A percentile compares a stretch with the other conserved stretches of the same genome.
Conservation (phyloP, 2,888 invertebrate genomes). For the Sphaerophoria taeniata region DNA sequence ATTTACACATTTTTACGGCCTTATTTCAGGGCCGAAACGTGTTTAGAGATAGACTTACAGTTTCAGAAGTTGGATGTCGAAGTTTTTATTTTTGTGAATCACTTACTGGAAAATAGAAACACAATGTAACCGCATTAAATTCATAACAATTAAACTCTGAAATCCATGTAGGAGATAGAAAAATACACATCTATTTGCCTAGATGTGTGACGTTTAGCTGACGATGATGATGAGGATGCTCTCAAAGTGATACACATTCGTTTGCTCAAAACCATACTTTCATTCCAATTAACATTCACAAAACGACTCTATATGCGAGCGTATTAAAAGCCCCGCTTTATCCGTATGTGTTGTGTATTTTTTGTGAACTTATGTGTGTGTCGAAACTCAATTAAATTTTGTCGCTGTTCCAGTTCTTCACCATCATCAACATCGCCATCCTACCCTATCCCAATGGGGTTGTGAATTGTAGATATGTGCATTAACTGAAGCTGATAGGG, state of each 20-base stretch:
- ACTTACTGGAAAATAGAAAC: background rate
- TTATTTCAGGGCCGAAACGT: too few species aligned
- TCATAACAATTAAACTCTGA: slow-evolving; percentile 61
- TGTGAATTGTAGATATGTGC: background rate
- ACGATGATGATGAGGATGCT: slow-evolving; percentile 10
- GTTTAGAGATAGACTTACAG: too few species aligned
- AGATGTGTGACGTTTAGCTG: background rate
- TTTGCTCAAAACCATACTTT: slow-evolving; percentile 40
- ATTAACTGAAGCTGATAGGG: background rate
- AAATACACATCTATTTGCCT: background rate
- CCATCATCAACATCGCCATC: background rate
- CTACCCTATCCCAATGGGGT: background rate
- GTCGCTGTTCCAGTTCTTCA: slow-evolving; percentile 62
- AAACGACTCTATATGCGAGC: slow-evolving; percentile 14
- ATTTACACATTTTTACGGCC: too few species aligned
- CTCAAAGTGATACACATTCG: background rate
- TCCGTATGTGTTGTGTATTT: background rate
- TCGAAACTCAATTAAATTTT: slow-evolving; percentile 67
- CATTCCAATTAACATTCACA: slow-evolving; percentile 61
- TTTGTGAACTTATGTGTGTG: slow-evolving; percentile 5
- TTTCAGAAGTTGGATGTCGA: too few species aligned
- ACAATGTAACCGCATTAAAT: slow-evolving; percentile 53
- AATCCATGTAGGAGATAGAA: slow-evolving; percentile 1
- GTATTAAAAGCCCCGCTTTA: slow-evolving; percentile 33
- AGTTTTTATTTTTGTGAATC: too few species aligned